Conservation (phyloP, 2,888 invertebrate species). For the Cylloceria caligata region DNA sequence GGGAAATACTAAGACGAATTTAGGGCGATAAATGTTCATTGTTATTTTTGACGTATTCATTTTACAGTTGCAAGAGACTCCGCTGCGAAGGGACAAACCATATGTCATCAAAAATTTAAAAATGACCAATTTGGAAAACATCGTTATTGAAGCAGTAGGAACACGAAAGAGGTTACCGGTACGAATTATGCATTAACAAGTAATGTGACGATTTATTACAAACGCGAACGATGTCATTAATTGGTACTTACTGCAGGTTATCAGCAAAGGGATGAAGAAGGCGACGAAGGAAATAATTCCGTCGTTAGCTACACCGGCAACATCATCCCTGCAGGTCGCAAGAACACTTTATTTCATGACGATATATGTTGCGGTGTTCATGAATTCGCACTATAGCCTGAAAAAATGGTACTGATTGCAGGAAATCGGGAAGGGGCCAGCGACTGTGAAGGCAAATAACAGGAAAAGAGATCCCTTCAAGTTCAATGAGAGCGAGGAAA, state of each 20-base stretch:
- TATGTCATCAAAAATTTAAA: too few relatives aligned
- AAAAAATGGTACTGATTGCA: constrained; percentile 30
- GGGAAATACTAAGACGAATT: too few relatives aligned
- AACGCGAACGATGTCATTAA: constrained; percentile 20
- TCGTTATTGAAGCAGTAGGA: too few relatives aligned
- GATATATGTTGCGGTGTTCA: constrained; percentile 27
- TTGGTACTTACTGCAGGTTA: constrained; percentile 36
- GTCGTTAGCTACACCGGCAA: constrained; percentile 14
- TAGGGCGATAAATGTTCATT: too few relatives aligned
- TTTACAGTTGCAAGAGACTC: too few relatives aligned
- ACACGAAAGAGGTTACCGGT: too few relatives aligned
- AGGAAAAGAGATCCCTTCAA: constrained; percentile 23
- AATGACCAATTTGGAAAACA: too few relatives aligned
- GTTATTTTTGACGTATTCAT: too few relatives aligned
- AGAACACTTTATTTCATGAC: constrained; percentile 35
- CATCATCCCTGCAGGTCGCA: constrained; percentile 28
- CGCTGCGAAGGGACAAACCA: too few relatives aligned
- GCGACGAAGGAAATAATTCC: constrained; percentile 26
- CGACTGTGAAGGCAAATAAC: constrained; percentile 17
- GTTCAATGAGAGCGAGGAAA: too few relatives aligned
- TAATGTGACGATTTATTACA: constrained; percentile 21
- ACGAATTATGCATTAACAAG: constrained; percentile 23
- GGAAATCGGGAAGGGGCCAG: constrained; percentile 8
- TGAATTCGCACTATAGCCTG: constrained; percentile 34
- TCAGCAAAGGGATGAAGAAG: constrained; percentile 32